Conservation (phyloP, 2,888 invertebrate genomes). For the Dynastes tityus region DNA sequence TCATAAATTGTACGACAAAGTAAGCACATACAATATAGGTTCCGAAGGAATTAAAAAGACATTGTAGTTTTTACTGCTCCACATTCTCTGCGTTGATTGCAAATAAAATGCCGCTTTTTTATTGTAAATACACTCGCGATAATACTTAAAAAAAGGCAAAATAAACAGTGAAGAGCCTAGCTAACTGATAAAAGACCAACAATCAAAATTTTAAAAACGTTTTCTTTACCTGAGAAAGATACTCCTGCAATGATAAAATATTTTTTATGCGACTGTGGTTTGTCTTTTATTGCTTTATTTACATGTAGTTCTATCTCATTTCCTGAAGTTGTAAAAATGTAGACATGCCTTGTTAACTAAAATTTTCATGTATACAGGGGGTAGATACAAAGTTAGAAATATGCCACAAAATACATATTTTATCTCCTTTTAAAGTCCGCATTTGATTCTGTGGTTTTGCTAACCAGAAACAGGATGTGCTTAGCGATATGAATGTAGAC, state of each 20-base stretch:
- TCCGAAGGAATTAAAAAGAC: constrained; percentile 37
- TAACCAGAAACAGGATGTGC: too few relatives aligned
- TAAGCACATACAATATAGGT: too few relatives aligned
- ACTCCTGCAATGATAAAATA: constrained; percentile 63
- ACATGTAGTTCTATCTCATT: constrained; percentile 65
- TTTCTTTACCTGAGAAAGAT: constrained; percentile 64
- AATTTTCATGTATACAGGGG: constrained; percentile 30
- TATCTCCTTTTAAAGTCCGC: not conserved
- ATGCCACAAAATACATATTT: not conserved
- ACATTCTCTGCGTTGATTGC: not conserved
- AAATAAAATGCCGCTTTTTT: constrained; percentile 22
- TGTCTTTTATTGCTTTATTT: constrained; percentile 67
- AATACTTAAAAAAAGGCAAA: constrained; percentile 50
- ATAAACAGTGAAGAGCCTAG: constrained; percentile 50
- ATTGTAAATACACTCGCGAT: constrained; percentile 50
- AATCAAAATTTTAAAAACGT: constrained; percentile 64
- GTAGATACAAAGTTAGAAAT: not conserved
- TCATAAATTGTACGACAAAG: not conserved
- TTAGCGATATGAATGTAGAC: not conserved
- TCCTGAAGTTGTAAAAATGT: constrained; percentile 66
- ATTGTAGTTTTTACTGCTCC: constrained; percentile 35
- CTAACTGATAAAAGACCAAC: constrained; percentile 45
- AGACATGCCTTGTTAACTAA: constrained; percentile 64
- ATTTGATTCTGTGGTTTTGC: not conserved
- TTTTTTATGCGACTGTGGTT: constrained; percentile 66